These are phyloP conservation scores for Cynaeus angustus DNA, from an alignment of 2,888 invertebrate genomes.

Conservation along the genomic window DNA sequence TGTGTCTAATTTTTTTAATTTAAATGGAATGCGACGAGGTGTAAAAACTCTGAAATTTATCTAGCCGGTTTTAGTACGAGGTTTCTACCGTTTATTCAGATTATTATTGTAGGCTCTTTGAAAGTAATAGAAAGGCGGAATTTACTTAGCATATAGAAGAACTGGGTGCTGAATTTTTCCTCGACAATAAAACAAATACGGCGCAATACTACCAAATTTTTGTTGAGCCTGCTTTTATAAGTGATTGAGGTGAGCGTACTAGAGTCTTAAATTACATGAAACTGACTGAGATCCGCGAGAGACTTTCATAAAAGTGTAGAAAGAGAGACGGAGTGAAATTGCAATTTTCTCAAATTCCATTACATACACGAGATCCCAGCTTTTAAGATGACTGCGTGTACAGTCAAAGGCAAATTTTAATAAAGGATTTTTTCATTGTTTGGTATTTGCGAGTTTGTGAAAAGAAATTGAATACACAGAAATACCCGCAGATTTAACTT, in stretches of 20 bases:
- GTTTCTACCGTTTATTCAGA: neutral
- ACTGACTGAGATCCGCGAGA: slow-evolving; percentile 43
- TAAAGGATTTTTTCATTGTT: slow-evolving; percentile 44
- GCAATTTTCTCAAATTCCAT: slow-evolving; percentile 60
- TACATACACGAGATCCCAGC: slow-evolving; percentile 55
- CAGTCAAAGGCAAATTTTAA: slow-evolving; percentile 56
- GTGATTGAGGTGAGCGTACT: slow-evolving; percentile 39
- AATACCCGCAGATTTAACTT: too few species aligned
- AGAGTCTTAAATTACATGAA: slow-evolving; percentile 48
- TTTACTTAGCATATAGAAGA: slow-evolving; percentile 26
- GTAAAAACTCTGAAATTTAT: slow-evolving; percentile 18
- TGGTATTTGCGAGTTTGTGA: too few species aligned
- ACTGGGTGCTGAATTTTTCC: slow-evolving; percentile 11
- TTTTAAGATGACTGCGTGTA: slow-evolving; percentile 59
- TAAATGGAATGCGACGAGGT: neutral
- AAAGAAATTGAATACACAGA: too few species aligned
- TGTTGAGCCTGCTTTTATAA: slow-evolving; percentile 19
- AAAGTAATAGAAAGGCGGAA: slow-evolving; percentile 1
- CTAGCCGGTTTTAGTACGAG: neutral
- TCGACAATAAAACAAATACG: slow-evolving; percentile 35
- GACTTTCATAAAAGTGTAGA: slow-evolving; percentile 42
- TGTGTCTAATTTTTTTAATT: slow-evolving; percentile 16
- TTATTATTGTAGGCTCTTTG: slow-evolving; percentile 19
- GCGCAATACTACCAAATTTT: slow-evolving; percentile 3
- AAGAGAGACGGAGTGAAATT: slow-evolving; percentile 51